These are phyloP conservation scores for Saccopteryx bilineata DNA, from an alignment of 2,113 vertebrate genomes.

Conservation along the genomic window DNA sequence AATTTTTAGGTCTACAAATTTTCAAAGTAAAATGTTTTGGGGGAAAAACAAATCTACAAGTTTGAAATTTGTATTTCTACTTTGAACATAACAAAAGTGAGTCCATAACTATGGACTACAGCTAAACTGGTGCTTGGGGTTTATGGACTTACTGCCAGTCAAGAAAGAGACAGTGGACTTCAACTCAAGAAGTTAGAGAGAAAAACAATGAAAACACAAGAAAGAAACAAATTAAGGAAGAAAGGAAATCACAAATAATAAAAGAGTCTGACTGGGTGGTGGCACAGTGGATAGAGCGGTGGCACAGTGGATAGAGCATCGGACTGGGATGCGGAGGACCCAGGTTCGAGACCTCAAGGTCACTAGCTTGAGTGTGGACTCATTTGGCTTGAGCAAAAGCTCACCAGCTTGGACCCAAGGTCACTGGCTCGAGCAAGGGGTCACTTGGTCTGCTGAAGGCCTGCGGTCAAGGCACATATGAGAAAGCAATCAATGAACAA, in stretches of 20 bases:
- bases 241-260: background rate
- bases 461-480: too few species aligned
- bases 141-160: background rate
- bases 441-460: too few species aligned
- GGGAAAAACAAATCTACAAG: constrained; percentile 28
- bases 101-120: background rate
- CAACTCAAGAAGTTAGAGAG: background rate
- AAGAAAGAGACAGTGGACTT: background rate
- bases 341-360: too few species aligned
- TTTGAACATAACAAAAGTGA: background rate
- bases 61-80: constrained; percentile 12
- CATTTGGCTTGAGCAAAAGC: too few species aligned
- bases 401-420: too few species aligned
- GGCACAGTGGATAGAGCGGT: too few species aligned
- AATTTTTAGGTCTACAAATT: background rate
- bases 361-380: too few species aligned
- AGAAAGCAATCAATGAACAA: too few species aligned
- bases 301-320: too few species aligned
- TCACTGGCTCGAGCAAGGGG: too few species aligned
- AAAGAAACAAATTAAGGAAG: background rate
- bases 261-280: background rate
- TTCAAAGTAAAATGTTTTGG: background rate
- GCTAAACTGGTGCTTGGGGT: background rate
- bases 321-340: too few species aligned
- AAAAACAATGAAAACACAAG: background rate